Conservation (phyloP, 2,888 invertebrate species). For the Cerceris rybyensis region DNA sequence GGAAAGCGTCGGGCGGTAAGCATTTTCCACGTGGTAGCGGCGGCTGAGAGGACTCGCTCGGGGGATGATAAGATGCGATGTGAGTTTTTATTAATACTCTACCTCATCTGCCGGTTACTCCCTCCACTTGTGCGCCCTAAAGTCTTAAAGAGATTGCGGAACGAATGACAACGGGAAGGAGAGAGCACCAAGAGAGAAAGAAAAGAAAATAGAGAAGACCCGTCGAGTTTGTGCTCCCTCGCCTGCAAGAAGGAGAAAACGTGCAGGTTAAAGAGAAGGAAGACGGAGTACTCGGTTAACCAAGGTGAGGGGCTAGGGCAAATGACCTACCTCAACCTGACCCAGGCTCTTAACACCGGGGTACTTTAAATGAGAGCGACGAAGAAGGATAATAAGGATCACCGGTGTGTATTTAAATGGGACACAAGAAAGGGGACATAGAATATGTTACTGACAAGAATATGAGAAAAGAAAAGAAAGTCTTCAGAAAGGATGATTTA, state of each 20-base stretch:
- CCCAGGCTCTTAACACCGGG: conserved; percentile 61
- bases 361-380: conserved; percentile 55
- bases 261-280: conserved; percentile 24
- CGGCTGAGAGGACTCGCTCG: conserved; percentile 58
- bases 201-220: neutral
- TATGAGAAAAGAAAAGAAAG: neutral
- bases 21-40: conserved; percentile 58
- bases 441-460: neutral
- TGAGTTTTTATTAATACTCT: conserved; percentile 71
- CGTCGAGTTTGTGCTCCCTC: neutral
- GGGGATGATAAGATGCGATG: conserved; percentile 69
- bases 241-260: neutral
- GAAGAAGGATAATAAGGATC: conserved; percentile 28
- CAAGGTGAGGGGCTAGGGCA: conserved; percentile 45
- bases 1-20: conserved; percentile 53
- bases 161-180: conserved; percentile 49
- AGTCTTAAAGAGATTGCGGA: conserved; percentile 71
- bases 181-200: conserved; percentile 9
- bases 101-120: conserved; percentile 60
- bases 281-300: conserved; percentile 49
- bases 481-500: neutral
- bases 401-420: conserved; percentile 24
- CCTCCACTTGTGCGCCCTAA: conserved; percentile 49
- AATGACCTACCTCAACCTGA: conserved; percentile 70
- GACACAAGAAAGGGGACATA: neutral